phyloP scores from a whole-genome alignment of 2,888 invertebrate species.

The Seladonia tumulorum region DNA sequence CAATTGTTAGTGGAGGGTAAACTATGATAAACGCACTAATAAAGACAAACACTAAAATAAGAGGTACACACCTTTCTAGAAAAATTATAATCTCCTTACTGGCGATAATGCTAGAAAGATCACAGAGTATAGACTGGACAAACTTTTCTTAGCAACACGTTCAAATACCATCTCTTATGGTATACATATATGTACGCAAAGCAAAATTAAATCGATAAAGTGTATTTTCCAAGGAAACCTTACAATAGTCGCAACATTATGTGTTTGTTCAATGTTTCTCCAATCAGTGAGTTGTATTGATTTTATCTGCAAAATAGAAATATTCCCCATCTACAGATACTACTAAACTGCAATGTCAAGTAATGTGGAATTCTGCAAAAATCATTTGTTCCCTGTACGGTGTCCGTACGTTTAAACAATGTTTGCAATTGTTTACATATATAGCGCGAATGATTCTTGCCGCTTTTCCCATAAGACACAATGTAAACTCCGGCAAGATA shows the following conservation, averaged over 20 bases:
- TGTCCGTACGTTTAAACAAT: no score
- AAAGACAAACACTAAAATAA: neutral
- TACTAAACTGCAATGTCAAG: no score
- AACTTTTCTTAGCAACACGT: neutral
- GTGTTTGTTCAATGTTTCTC: neutral
- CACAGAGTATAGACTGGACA: neutral
- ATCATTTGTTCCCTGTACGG: no score
- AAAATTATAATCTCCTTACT: neutral
- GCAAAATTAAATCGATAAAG: constrained; percentile 38
- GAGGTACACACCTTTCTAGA: neutral
- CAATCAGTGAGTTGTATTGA: neutral
- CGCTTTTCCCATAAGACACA: no score
- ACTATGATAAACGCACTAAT: neutral
- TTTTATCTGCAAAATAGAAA: neutral
- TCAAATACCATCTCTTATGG: neutral
- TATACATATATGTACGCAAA: neutral
- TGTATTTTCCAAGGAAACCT: constrained; percentile 35
- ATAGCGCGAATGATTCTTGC: no score
- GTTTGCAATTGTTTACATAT: no score
- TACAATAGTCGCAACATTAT: neutral
- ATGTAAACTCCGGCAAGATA: no score
- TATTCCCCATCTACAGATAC: neutral
- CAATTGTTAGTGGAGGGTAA: no score
- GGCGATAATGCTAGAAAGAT: neutral
- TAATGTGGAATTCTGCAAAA: no score